A percentile compares a stretch with the other conserved stretches of the same genome.
phyloP scores from a whole-genome alignment of 2,888 invertebrate genomes.

The Acrocera orbiculus region DNA sequence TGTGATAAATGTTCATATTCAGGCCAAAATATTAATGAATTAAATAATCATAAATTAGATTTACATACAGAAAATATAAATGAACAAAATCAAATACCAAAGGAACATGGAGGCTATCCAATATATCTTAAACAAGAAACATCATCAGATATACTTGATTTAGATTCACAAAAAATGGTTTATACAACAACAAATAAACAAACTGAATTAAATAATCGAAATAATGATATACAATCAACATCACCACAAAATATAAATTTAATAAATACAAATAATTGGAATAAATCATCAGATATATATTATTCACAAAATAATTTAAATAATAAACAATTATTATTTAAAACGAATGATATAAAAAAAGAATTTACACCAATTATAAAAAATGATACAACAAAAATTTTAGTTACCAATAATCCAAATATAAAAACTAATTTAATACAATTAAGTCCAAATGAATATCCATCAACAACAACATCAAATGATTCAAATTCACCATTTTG shows the following conservation, averaged over 20 bases:
- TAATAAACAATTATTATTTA: constrained; percentile 26
- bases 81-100: constrained; percentile 13
- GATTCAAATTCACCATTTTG: constrained; percentile 33
- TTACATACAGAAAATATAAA: constrained; percentile 35
- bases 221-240: constrained; percentile 24
- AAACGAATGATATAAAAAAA: constrained; percentile 19
- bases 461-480: constrained; percentile 28
- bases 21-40: constrained; percentile 53
- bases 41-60: constrained; percentile 55
- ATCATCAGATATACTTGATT: constrained; percentile 52
- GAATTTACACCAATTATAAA: constrained; percentile 19
- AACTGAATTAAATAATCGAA: constrained; percentile 19
- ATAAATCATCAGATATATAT: constrained; percentile 13
- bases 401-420: constrained; percentile 11
- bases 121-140: constrained; percentile 42
- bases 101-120: constrained; percentile 32
- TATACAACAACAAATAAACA: constrained; percentile 37
- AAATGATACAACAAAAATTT: constrained; percentile 12
- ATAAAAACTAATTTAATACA: constrained; percentile 19
- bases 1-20: constrained; percentile 73
- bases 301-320: constrained; percentile 24
- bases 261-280: constrained; percentile 16
- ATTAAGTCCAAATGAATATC: constrained; percentile 30
- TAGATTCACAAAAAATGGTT: constrained; percentile 80
- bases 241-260: constrained; percentile 23